These are phyloP conservation scores for Perca schrenkii DNA, from an alignment of 2,113 vertebrate genomes.

Conservation along the genomic window DNA sequence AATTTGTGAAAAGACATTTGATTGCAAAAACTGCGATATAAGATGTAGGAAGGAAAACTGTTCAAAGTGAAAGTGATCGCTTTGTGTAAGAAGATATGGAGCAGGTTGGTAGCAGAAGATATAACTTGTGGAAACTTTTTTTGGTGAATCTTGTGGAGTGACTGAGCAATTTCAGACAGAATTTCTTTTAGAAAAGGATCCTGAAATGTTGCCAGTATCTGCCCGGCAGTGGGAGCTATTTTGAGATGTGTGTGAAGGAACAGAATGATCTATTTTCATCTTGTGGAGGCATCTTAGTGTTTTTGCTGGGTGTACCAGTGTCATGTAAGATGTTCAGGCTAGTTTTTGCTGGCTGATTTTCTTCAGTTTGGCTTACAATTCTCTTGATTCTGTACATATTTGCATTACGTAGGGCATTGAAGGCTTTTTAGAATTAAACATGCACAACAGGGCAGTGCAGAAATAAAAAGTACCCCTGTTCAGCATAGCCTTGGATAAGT, in stretches of 20 bases:
- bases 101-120: not conserved
- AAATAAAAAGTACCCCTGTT: not conserved
- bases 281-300: not conserved
- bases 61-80: not conserved
- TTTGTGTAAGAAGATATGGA: not conserved
- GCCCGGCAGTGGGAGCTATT: slow-evolving; percentile 11
- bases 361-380: not conserved
- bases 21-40: not conserved
- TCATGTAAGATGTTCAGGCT: not conserved
- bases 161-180: not conserved
- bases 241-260: slow-evolving; percentile 26
- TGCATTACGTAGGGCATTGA: not conserved
- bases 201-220: slow-evolving; percentile 6
- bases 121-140: not conserved
- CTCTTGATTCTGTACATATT: not conserved
- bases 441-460: slow-evolving; percentile 9
- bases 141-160: not conserved
- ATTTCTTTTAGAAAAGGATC: not conserved
- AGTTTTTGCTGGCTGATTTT: slow-evolving; percentile 6
- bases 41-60: not conserved
- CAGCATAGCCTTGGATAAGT: not conserved
- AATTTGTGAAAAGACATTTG: not conserved
- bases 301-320: not conserved
- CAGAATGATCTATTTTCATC: slow-evolving; percentile 30
- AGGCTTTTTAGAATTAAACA: not conserved